phyloP scores from a whole-genome alignment of 1,140 invertebrate genomes.

The Cryptotermes secundus region DNA sequence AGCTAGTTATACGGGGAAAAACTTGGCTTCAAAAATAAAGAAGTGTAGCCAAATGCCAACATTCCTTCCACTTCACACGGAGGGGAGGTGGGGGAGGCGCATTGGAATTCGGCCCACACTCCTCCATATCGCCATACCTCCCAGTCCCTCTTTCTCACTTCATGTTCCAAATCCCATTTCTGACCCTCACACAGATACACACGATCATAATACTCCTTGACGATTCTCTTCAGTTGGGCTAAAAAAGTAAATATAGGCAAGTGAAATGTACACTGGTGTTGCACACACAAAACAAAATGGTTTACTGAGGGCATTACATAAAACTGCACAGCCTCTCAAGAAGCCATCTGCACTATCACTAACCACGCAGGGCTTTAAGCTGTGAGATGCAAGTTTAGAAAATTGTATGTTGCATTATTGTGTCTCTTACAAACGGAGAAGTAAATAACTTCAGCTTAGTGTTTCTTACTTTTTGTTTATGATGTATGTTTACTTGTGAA shows the following conservation, averaged over 20 bases:
- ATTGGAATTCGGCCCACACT: background rate
- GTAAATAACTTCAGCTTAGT: no score
- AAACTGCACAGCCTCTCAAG: no score
- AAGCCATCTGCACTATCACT: no score
- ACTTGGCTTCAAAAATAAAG: background rate
- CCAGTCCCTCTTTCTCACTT: conserved; percentile 96
- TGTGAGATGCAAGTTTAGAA: no score
- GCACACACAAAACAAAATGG: background rate
- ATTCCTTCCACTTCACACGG: background rate
- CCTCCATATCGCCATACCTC: conserved; percentile 68
- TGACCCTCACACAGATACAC: conserved; percentile 95
- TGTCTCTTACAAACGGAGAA: no score
- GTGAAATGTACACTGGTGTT: background rate
- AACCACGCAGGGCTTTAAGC: no score
- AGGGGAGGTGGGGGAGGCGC: background rate
- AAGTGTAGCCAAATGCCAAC: background rate
- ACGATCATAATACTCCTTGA: conserved; percentile 93
- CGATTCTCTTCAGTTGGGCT: conserved; percentile 83
- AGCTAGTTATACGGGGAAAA: background rate
- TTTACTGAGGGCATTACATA: no score
- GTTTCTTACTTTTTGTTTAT: no score
- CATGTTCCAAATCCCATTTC: conserved; percentile 99
- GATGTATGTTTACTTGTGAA: no score
- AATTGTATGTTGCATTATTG: no score
- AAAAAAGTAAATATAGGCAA: conserved; percentile 48